A percentile compares a stretch with the other conserved stretches of the same genome.
Evolutionary conservation across 2,888 invertebrate genomes (phyloP).

Genomic region (Hirudinaria manillensis): DNA sequence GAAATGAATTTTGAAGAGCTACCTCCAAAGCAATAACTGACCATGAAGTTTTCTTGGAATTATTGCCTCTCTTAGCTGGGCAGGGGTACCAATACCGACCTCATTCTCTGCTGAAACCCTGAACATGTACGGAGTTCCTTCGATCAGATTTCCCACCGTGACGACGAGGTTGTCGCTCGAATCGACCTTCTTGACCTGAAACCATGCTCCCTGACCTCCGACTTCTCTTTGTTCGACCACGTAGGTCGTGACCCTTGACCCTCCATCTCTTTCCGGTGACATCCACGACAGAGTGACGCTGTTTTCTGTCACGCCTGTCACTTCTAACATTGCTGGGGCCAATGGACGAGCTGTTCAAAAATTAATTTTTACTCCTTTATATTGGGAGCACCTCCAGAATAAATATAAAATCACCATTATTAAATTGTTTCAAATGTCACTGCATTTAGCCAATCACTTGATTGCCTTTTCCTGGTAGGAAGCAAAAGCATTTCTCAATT

Average conservation of each 20-base stretch:
- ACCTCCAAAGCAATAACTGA: conserved; percentile 30
- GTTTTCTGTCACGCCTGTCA: conserved; percentile 48
- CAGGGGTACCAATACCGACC: conserved; percentile 60
- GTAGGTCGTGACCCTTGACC: conserved; percentile 50
- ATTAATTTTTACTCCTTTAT: too few species aligned
- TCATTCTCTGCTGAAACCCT: conserved; percentile 79
- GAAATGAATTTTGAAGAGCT: neutral
- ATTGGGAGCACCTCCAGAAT: too few species aligned
- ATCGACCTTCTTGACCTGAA: conserved; percentile 38
- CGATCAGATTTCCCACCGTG: conserved; percentile 34
- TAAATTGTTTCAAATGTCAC: neutral
- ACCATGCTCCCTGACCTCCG: conserved; percentile 58
- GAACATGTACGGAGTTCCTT: conserved; percentile 64
- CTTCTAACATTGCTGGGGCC: conserved; percentile 40
- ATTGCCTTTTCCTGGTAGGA: too few species aligned
- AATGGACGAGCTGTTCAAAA: conserved; percentile 35
- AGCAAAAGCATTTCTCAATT: too few species aligned
- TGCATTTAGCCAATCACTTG: too few species aligned
- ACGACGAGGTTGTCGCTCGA: conserved; percentile 38
- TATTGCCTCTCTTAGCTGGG: conserved; percentile 39
- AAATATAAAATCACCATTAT: neutral
- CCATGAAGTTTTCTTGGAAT: conserved; percentile 38
- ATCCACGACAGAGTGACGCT: conserved; percentile 51
- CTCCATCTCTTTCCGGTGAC: conserved; percentile 52
- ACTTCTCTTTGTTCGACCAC: conserved; percentile 56